Evolutionary conservation across 2,888 invertebrate species (phyloP).

Genomic region (Itoplectis maculator): DNA sequence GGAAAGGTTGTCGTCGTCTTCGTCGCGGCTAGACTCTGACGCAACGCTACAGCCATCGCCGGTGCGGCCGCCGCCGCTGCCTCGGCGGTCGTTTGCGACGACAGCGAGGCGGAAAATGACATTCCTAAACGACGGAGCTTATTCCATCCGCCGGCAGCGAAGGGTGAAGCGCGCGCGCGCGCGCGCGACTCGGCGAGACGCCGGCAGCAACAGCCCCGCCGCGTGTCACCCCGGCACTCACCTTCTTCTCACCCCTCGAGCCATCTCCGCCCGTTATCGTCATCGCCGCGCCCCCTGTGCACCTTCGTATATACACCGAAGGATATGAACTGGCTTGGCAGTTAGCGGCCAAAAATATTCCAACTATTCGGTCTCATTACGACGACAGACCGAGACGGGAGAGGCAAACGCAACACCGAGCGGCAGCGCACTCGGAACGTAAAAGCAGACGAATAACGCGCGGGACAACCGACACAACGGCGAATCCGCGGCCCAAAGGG

Average conservation of each 20-base stretch:
- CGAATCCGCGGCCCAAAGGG: not conserved
- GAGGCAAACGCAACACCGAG: constrained; percentile 69
- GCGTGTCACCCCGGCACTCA: constrained; percentile 48
- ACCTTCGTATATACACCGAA: constrained; percentile 40
- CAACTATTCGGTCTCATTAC: constrained; percentile 76
- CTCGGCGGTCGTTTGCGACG: constrained; percentile 60
- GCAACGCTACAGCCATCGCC: constrained; percentile 4
- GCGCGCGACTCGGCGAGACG: constrained; percentile 55
- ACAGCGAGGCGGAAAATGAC: constrained; percentile 72
- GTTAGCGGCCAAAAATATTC: constrained; percentile 78
- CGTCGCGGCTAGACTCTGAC: constrained; percentile 47
- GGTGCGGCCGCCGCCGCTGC: constrained; percentile 48
- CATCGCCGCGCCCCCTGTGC: constrained; percentile 15
- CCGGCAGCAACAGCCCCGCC: constrained; percentile 40
- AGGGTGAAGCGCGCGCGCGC: constrained; percentile 64
- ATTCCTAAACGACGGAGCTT: constrained; percentile 76
- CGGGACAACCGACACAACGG: not conserved
- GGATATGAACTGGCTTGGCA: constrained; percentile 64
- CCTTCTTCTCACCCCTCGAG: constrained; percentile 60
- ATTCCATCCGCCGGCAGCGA: constrained; percentile 60
- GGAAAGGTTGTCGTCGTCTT: constrained; percentile 46
- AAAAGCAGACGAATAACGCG: not conserved
- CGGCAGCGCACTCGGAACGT: not conserved
- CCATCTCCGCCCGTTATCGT: constrained; percentile 17
- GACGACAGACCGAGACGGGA: constrained; percentile 48